These are phyloP conservation scores for Drosophila rhopaloa DNA, from an alignment of 1,140 invertebrate species.

Conservation along the genomic window DNA sequence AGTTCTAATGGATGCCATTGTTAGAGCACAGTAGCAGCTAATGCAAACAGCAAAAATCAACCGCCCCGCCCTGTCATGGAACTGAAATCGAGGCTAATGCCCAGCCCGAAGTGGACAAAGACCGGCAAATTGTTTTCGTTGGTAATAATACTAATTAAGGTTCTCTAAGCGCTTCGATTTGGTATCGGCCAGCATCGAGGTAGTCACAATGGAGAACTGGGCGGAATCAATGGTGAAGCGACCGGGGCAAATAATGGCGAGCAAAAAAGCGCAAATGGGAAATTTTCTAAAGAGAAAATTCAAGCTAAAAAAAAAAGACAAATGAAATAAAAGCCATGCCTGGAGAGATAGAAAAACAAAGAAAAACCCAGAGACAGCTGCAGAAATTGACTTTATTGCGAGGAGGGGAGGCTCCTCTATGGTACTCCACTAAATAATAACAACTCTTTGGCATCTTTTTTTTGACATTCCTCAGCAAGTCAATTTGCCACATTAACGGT, in stretches of 20 bases:
- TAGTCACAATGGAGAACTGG: constrained; percentile 17
- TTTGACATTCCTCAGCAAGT: constrained; percentile 44
- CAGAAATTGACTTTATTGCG: constrained; percentile 46
- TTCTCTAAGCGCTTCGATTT: constrained; percentile 53
- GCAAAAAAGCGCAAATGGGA: constrained; percentile 47
- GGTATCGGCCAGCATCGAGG: constrained; percentile 16
- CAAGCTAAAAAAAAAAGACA: constrained; percentile 23
- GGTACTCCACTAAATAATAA: constrained; percentile 41
- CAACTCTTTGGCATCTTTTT: constrained; percentile 43
- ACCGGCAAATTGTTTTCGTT: constrained; percentile 75
- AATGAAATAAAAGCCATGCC: constrained; percentile 44
- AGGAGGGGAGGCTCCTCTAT: background rate
- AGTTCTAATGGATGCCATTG: constrained; percentile 14
- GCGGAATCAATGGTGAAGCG: constrained; percentile 55
- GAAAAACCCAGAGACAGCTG: constrained; percentile 16
- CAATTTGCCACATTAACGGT: constrained; percentile 72
- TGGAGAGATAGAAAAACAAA: constrained; percentile 11
- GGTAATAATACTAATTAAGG: constrained; percentile 79
- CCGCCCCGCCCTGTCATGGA: constrained; percentile 13
- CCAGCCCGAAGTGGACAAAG: constrained; percentile 39
- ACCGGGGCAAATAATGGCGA: constrained; percentile 46
- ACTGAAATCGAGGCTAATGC: constrained; percentile 70
- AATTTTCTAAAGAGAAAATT: constrained; percentile 70
- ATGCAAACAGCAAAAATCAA: constrained; percentile 1
- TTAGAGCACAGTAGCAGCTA: constrained; percentile 17